phyloP scores from a whole-genome alignment of 1,140 invertebrate species.

The Papilio polyxenes region DNA sequence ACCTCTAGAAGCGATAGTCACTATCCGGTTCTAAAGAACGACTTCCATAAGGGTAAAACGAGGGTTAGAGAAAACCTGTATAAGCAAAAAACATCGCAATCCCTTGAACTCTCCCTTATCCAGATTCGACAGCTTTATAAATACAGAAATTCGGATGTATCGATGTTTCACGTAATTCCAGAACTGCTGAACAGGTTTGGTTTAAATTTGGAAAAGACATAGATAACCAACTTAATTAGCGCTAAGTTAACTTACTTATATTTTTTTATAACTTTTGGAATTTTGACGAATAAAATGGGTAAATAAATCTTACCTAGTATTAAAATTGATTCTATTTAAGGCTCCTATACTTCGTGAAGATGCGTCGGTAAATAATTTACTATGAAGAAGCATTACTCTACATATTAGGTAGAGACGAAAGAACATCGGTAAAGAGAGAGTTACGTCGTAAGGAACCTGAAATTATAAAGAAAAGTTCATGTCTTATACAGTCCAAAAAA shows the following conservation, averaged over 20 bases:
- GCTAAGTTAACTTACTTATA: neutral
- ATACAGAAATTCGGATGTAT: too few relatives aligned
- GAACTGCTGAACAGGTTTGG: neutral
- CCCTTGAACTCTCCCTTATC: too few relatives aligned
- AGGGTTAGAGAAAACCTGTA: too few relatives aligned
- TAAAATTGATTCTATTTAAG: conserved; percentile 99
- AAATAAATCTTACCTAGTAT: conserved; percentile 86
- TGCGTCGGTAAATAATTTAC: conserved; percentile 99
- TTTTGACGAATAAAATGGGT: neutral
- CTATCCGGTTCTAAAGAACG: too few relatives aligned
- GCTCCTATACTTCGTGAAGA: conserved; percentile 97
- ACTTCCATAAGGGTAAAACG: too few relatives aligned
- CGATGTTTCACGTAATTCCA: too few relatives aligned
- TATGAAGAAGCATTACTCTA: conserved; percentile 99
- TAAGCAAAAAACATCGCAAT: too few relatives aligned
- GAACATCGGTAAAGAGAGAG: conserved; percentile 99
- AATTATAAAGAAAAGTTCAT: conserved; percentile 49
- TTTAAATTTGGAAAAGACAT: neutral
- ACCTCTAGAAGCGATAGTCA: too few relatives aligned
- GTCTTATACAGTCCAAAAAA: neutral
- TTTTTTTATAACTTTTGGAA: too few relatives aligned
- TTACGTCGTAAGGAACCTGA: conserved; percentile 96
- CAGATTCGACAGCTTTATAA: too few relatives aligned
- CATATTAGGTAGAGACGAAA: conserved; percentile 99
- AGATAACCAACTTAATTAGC: neutral